These are phyloP conservation scores for Tetranychus urticae DNA, from an alignment of 1,140 invertebrate genomes.

Conservation along the genomic window DNA sequence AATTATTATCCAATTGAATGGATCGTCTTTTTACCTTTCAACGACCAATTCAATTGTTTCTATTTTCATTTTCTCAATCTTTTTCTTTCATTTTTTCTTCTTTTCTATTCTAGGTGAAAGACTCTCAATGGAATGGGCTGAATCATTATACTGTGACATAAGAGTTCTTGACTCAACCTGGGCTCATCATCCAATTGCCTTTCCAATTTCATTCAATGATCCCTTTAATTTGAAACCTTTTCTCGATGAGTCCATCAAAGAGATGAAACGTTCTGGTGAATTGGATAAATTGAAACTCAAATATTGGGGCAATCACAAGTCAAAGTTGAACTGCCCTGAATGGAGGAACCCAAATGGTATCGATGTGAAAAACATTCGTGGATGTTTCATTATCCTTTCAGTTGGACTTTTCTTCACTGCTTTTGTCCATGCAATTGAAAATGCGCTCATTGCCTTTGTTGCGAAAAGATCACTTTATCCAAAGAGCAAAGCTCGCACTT, in stretches of 20 bases:
- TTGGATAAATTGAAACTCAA: constrained; percentile 75
- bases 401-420: constrained; percentile 73
- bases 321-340: neutral
- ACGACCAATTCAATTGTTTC: no score
- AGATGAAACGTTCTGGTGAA: constrained; percentile 47
- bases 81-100: no score
- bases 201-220: constrained; percentile 63
- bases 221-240: constrained; percentile 63
- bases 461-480: no score
- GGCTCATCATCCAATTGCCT: constrained; percentile 79
- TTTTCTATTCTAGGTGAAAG: neutral
- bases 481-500: no score
- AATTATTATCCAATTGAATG: no score
- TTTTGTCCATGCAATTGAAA: constrained; percentile 61
- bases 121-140: constrained; percentile 48
- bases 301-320: constrained; percentile 76
- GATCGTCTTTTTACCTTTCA: no score
- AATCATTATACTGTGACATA: constrained; percentile 65
- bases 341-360: constrained; percentile 34
- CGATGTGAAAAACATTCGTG: constrained; percentile 83
- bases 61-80: no score
- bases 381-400: constrained; percentile 87
- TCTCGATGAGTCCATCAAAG: neutral
- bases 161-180: constrained; percentile 79
- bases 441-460: neutral